Percentiles rank a stretch among this genome's conserved stretches.
Conservation (phyloP, 2,113 vertebrate species). For the Hucho hucho region DNA sequence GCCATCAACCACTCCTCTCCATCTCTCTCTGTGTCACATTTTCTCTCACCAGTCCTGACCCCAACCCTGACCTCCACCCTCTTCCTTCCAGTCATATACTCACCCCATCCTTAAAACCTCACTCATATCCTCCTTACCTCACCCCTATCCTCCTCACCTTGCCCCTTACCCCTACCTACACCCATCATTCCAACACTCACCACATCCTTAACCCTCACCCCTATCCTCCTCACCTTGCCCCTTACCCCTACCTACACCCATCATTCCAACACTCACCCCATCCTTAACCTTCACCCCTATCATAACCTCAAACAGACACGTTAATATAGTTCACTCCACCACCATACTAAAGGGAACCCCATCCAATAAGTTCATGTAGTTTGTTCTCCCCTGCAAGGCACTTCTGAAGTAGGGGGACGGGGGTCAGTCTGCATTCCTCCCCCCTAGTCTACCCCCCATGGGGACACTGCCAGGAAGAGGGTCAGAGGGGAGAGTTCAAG, state of each 20-base stretch:
- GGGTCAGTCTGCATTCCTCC: background rate
- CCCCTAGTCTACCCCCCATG: background rate
- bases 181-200: background rate
- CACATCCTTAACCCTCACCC: background rate
- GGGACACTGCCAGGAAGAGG: background rate
- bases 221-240: background rate
- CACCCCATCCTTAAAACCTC: background rate
- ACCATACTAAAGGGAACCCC: too few species aligned
- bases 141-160: too few species aligned
- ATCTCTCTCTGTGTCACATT: too few species aligned
- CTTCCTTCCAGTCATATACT: background rate
- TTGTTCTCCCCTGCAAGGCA: too few species aligned
- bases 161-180: too few species aligned
- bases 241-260: background rate
- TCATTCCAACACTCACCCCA: background rate
- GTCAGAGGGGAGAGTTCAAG: constrained; percentile 25
- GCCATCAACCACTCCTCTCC: too few species aligned
- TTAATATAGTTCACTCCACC: too few species aligned
- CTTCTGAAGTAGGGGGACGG: background rate
- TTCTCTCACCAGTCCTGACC: too few species aligned
- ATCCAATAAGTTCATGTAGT: too few species aligned
- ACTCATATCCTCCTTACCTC: background rate
- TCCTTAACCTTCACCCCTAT: background rate
- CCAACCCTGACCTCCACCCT: too few species aligned
- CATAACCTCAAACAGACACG: too few species aligned